Percentiles rank a stretch among this genome's conserved stretches.
phyloP scores from a whole-genome alignment of 2,888 invertebrate genomes.

The Trichopria drosophilae region DNA sequence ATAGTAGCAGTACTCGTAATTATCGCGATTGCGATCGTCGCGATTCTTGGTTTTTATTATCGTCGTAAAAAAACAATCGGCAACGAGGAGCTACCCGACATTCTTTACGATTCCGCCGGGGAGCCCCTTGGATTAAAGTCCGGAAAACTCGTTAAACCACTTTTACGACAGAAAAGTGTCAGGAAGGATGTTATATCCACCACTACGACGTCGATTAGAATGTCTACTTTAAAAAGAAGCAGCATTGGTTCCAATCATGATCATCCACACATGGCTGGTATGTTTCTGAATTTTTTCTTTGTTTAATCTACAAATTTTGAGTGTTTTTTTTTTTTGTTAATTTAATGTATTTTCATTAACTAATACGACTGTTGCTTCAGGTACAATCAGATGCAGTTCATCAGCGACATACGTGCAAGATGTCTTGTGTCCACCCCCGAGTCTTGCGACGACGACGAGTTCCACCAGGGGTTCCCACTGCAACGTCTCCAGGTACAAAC shows the following conservation, averaged over 20 bases:
- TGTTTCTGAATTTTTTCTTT: no score
- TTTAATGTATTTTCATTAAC: no score
- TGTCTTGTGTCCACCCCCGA: conserved; percentile 87
- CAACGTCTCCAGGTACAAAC: conserved; percentile 67
- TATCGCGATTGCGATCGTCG: conserved; percentile 62
- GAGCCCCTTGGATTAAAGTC: conserved; percentile 67
- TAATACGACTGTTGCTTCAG: conserved; percentile 70
- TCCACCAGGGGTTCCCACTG: conserved; percentile 62
- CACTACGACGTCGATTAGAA: conserved; percentile 63
- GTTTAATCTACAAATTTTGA: no score
- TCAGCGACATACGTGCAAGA: conserved; percentile 76
- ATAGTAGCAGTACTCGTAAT: conserved; percentile 64
- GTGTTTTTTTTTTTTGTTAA: no score
- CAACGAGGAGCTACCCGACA: conserved; percentile 60
- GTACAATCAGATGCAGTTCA: conserved; percentile 68
- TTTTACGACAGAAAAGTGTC: conserved; percentile 53
- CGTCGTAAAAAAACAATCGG: conserved; percentile 61
- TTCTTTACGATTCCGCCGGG: conserved; percentile 67
- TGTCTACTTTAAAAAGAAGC: conserved; percentile 68
- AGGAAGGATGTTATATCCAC: conserved; percentile 49
- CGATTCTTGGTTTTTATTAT: conserved; percentile 62
- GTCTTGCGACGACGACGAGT: conserved; percentile 78
- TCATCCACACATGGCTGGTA: conserved; percentile 71
- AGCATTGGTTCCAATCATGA: conserved; percentile 70
- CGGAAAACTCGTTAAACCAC: conserved; percentile 54